Evolutionary conservation across 2,797 vertebrate genomes (phyloP).

Genomic region (Lutjanus argentimaculatus): DNA sequence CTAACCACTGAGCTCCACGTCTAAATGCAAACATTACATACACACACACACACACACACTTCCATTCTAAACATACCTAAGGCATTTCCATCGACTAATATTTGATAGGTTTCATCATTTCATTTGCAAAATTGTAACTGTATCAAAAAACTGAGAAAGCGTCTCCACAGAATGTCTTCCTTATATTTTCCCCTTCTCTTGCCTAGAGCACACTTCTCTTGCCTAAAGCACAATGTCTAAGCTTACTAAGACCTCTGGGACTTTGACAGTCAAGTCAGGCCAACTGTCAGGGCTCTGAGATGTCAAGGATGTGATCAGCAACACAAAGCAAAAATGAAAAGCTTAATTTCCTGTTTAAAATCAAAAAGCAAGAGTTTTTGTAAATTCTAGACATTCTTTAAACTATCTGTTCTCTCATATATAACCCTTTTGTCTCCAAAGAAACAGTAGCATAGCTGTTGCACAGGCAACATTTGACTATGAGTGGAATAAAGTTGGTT

Average conservation of each 20-base stretch:
- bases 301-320: conserved; percentile 13
- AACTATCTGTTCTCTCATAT: neutral
- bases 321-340: conserved; percentile 30
- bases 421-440: neutral
- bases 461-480: neutral
- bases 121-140: conserved; percentile 7
- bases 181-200: conserved; percentile 16
- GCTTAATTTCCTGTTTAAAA: neutral
- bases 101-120: conserved; percentile 9
- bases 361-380: neutral
- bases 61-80: conserved; percentile 8
- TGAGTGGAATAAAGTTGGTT: neutral
- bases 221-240: conserved; percentile 11
- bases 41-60: neutral
- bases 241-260: conserved; percentile 40
- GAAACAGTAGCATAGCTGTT: neutral
- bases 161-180: neutral
- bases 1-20: neutral
- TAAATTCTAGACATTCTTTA: neutral
- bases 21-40: neutral
- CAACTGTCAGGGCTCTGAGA: conserved; percentile 32
- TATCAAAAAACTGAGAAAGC: neutral
- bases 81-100: conserved; percentile 22
- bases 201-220: conserved; percentile 6
- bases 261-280: conserved; percentile 43